phyloP scores from a whole-genome alignment of 2,888 invertebrate genomes.

The Prenolepis imparis region DNA sequence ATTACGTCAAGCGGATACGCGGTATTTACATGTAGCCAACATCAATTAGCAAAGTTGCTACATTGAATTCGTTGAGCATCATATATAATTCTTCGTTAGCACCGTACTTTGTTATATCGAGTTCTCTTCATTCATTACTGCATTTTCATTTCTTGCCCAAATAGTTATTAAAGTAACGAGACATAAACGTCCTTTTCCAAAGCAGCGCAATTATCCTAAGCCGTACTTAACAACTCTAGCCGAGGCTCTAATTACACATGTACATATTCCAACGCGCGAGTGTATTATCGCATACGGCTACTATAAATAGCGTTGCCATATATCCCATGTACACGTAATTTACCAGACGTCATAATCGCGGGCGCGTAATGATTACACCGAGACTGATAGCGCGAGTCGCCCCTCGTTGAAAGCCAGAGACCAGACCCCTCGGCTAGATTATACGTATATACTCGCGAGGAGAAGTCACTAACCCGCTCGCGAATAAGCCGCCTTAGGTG shows the following conservation, averaged over 20 bases:
- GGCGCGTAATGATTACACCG: conserved; percentile 43
- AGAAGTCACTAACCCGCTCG: conserved; percentile 67
- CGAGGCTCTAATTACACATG: neutral
- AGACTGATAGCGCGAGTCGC: conserved; percentile 42
- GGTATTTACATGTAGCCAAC: conserved; percentile 7
- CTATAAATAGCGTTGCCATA: conserved; percentile 42
- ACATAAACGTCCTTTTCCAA: neutral
- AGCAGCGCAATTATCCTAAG: conserved; percentile 10
- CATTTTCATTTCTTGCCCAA: neutral
- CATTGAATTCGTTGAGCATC: conserved; percentile 8
- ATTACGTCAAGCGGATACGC: conserved; percentile 21
- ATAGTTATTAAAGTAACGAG: neutral
- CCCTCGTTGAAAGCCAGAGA: conserved; percentile 27
- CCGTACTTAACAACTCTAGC: neutral
- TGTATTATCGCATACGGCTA: conserved; percentile 21
- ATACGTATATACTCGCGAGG: conserved; percentile 19
- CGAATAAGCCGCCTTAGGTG: conserved; percentile 44
- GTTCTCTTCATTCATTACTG: neutral
- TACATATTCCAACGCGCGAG: conserved; percentile 2
- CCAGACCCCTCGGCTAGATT: conserved; percentile 47
- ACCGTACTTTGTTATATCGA: neutral
- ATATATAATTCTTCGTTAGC: conserved; percentile 30
- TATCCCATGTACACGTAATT: conserved; percentile 36
- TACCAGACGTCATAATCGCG: conserved; percentile 51
- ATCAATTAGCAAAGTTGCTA: conserved; percentile 23